Evolutionary conservation across 2,797 vertebrate genomes (phyloP).

Genomic region (Rhinichthys osculus): DNA sequence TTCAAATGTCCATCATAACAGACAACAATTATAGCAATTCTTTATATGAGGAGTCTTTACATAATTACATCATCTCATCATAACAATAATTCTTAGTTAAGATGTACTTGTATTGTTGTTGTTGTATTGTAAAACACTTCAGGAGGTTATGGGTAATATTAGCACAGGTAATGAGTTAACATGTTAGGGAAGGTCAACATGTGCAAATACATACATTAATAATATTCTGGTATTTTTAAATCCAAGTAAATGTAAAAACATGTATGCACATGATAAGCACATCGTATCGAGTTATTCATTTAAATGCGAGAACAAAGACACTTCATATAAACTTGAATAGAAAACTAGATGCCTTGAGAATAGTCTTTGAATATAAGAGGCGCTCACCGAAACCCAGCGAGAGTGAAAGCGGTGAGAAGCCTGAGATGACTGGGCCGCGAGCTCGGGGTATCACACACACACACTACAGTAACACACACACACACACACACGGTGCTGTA

Average conservation of each 20-base stretch:
- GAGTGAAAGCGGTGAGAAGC: constrained; percentile 70
- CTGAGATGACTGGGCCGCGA: constrained; percentile 70
- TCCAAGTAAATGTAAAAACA: background rate
- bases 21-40: too few relatives aligned
- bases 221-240: background rate
- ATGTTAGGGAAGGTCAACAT: background rate
- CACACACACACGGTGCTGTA: background rate
- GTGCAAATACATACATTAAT: background rate
- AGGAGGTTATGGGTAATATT: background rate
- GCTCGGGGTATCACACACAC: constrained; percentile 1
- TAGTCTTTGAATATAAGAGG: constrained; percentile 15
- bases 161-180: too few relatives aligned
- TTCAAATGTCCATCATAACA: too few relatives aligned
- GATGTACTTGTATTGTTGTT: too few relatives aligned
- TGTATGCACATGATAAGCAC: too few relatives aligned
- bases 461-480: constrained; percentile 30
- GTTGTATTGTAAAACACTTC: too few relatives aligned
- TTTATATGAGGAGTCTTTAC: too few relatives aligned
- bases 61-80: too few relatives aligned
- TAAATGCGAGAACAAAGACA: background rate
- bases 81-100: too few relatives aligned
- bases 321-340: background rate
- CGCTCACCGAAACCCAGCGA: constrained; percentile 63
- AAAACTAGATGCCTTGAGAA: background rate
- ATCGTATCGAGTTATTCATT: background rate